phyloP scores from a whole-genome alignment of 2,888 invertebrate genomes.

The Cordilura impudica region DNA sequence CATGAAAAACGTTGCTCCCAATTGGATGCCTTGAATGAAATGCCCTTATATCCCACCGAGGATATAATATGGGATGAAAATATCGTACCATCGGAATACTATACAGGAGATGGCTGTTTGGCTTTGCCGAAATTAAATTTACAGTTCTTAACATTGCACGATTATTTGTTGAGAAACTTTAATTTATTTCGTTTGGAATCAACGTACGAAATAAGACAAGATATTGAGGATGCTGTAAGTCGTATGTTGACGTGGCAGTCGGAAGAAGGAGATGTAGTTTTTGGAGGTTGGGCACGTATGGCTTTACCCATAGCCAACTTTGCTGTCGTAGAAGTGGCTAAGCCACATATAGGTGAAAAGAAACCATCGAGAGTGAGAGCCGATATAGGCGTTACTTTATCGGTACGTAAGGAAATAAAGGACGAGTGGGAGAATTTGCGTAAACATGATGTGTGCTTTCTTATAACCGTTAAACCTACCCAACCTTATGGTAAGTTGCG shows the following conservation, averaged over 20 bases:
- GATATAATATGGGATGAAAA: slow-evolving; percentile 99
- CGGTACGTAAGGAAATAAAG: slow-evolving; percentile 93
- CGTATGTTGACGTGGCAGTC: slow-evolving; percentile 96
- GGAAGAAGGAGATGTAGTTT: slow-evolving; percentile 91
- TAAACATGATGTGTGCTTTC: slow-evolving; percentile 98
- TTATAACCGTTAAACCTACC: slow-evolving; percentile 93
- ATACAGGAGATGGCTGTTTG: slow-evolving; percentile 95
- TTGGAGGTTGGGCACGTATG: slow-evolving; percentile 99
- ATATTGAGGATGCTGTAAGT: slow-evolving; percentile 97
- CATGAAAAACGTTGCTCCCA: slow-evolving; percentile 95
- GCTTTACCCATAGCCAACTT: slow-evolving; percentile 95
- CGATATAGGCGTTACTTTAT: slow-evolving; percentile 95
- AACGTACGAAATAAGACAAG: slow-evolving; percentile 96
- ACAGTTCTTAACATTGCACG: slow-evolving; percentile 98
- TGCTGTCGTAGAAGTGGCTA: slow-evolving; percentile 95
- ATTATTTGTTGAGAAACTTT: slow-evolving; percentile 97
- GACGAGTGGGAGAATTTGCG: slow-evolving; percentile 97
- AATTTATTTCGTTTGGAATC: slow-evolving; percentile 98
- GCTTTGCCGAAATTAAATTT: slow-evolving; percentile 98
- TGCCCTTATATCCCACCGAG: slow-evolving; percentile 99
- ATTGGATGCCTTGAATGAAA: slow-evolving; percentile 95
- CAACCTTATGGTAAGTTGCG: slow-evolving; percentile 85
- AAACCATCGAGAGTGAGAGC: slow-evolving; percentile 97
- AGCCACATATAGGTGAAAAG: slow-evolving; percentile 94
- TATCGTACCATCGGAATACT: slow-evolving; percentile 98